phyloP scores from a whole-genome alignment of 2,113 vertebrate genomes.

The Ellobius talpinus region DNA sequence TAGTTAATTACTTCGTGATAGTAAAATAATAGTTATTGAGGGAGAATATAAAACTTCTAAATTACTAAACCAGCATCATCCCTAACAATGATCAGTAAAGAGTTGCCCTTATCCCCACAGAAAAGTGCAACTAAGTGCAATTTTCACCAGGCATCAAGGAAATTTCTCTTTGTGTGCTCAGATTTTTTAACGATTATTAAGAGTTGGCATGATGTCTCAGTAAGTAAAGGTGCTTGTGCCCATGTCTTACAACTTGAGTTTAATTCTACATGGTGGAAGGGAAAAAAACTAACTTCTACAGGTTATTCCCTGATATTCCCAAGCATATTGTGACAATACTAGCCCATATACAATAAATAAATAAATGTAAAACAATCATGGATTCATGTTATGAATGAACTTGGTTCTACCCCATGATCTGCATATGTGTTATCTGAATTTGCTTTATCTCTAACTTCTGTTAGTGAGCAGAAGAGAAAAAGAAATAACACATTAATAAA shows the following conservation, averaged over 20 bases:
- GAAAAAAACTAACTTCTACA: not conserved
- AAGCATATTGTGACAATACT: not conserved
- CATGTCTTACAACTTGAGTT: not conserved
- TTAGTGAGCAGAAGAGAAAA: not conserved
- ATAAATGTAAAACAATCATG: not conserved
- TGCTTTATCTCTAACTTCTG: not conserved
- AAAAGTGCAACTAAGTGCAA: too few species aligned
- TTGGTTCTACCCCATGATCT: not conserved
- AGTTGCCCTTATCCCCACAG: not conserved
- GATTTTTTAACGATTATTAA: not conserved
- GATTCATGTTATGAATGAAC: not conserved
- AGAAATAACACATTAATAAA: not conserved
- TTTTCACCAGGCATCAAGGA: not conserved
- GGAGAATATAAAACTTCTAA: not conserved
- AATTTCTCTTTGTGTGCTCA: not conserved
- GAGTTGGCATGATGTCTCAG: not conserved
- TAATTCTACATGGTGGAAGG: not conserved
- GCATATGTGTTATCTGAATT: not conserved
- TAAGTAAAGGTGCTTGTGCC: not conserved
- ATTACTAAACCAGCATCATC: not conserved
- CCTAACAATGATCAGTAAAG: not conserved
- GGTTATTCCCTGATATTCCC: not conserved
- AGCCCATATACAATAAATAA: not conserved
- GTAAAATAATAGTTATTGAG: not conserved
- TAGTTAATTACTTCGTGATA: not conserved